phyloP scores from a whole-genome alignment of 1,140 invertebrate genomes.

The Papilio machaon region DNA sequence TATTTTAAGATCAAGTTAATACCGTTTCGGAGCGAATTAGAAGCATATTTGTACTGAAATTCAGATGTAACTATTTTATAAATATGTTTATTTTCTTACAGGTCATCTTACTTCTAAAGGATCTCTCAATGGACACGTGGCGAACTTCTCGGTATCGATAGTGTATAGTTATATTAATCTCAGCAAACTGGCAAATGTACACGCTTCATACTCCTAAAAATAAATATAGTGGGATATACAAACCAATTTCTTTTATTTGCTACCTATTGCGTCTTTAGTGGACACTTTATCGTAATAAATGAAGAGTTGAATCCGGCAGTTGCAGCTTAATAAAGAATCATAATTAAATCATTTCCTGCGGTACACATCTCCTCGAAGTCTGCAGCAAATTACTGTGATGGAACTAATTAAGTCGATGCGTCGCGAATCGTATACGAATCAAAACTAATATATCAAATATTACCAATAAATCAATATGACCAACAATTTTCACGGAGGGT shows the following conservation, averaged over 20 bases:
- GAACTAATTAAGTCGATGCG: constrained; percentile 50
- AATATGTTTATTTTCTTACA: constrained; percentile 42
- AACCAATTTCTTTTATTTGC: constrained; percentile 38
- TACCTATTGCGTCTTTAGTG: not conserved
- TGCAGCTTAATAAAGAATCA: constrained; percentile 21
- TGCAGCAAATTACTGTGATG: constrained; percentile 49
- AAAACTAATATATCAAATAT: constrained; percentile 48
- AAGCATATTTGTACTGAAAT: not conserved
- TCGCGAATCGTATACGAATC: constrained; percentile 49
- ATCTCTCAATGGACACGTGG: constrained; percentile 50
- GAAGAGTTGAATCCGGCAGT: not conserved
- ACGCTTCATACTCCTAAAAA: constrained; percentile 57
- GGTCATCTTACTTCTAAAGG: constrained; percentile 40
- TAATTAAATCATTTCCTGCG: constrained; percentile 25
- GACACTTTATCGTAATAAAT: not conserved
- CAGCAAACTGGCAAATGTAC: constrained; percentile 55
- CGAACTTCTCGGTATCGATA: constrained; percentile 45
- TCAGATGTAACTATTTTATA: not conserved
- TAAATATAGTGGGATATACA: constrained; percentile 62
- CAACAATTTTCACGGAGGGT: constrained; percentile 50
- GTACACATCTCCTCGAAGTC: constrained; percentile 37
- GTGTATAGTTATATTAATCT: constrained; percentile 49
- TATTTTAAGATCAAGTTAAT: not conserved
- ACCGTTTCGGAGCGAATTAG: not conserved
- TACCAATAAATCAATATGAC: constrained; percentile 56